phyloP scores from a whole-genome alignment of 2,797 vertebrate genomes.

The Scleropages formosus region DNA sequence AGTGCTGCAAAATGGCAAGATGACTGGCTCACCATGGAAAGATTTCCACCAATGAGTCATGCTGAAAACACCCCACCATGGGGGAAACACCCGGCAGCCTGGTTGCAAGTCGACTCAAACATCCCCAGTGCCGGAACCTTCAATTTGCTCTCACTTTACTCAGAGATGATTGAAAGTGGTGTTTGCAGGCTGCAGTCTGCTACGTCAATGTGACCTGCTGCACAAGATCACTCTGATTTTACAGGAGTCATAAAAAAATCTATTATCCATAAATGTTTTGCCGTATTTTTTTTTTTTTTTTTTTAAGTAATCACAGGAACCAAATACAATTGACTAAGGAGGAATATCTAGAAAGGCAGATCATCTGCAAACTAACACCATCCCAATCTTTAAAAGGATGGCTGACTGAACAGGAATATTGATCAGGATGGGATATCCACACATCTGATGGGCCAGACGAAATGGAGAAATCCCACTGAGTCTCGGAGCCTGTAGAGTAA shows the following conservation, averaged over 20 bases:
- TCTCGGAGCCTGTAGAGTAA: too few species aligned
- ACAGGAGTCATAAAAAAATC: neutral
- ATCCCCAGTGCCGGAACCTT: too few species aligned
- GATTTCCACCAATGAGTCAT: neutral
- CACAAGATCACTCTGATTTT: neutral
- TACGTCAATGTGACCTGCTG: too few species aligned
- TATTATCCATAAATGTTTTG: neutral
- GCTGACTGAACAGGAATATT: neutral
- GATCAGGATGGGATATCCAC: neutral
- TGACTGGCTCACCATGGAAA: neutral
- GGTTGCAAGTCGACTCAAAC: neutral
- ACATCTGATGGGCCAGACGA: too few species aligned
- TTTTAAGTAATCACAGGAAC: neutral
- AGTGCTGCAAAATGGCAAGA: neutral
- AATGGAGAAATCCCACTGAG: too few species aligned
- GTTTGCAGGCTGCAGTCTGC: neutral
- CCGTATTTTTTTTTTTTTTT: neutral
- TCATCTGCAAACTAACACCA: neutral
- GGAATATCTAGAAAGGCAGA: neutral
- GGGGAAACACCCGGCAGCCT: neutral
- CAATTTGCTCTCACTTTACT: neutral
- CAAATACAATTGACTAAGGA: neutral
- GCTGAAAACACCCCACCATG: neutral
- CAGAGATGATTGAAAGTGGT: neutral
- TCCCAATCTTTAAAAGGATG: neutral